Evolutionary conservation across 1,140 invertebrate genomes (phyloP).

Genomic region (Sarcophaga bullata): DNA sequence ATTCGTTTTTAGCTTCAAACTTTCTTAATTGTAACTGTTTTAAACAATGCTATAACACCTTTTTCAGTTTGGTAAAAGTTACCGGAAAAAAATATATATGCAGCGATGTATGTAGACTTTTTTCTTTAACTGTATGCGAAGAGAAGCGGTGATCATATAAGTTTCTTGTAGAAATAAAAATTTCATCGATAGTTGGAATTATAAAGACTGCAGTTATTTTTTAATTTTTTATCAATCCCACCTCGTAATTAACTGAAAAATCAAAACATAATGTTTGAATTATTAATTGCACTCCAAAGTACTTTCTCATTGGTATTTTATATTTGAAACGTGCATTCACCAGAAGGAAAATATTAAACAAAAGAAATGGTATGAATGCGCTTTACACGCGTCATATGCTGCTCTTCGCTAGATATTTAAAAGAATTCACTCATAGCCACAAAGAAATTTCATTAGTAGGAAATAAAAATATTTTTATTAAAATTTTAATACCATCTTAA

Average conservation of each 20-base stretch:
- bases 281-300: not conserved
- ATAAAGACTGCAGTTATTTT: no score
- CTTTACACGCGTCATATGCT: slow-evolving; percentile 10
- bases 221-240: not conserved
- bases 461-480: not conserved
- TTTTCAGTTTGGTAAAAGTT: no score
- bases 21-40: no score
- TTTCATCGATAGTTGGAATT: no score
- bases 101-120: no score
- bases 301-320: not conserved
- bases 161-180: no score
- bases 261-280: slow-evolving; percentile 4
- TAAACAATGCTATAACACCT: no score
- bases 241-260: not conserved
- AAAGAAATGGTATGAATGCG: slow-evolving; percentile 14
- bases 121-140: no score
- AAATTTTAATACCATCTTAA: not conserved
- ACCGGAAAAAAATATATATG: no score
- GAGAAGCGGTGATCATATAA: no score
- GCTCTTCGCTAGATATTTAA: not conserved
- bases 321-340: not conserved
- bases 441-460: no score
- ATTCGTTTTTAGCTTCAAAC: no score
- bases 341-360: slow-evolving; percentile 23
- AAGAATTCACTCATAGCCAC: not conserved